phyloP scores from a whole-genome alignment of 1,140 invertebrate species.

The Nasonia giraulti region DNA sequence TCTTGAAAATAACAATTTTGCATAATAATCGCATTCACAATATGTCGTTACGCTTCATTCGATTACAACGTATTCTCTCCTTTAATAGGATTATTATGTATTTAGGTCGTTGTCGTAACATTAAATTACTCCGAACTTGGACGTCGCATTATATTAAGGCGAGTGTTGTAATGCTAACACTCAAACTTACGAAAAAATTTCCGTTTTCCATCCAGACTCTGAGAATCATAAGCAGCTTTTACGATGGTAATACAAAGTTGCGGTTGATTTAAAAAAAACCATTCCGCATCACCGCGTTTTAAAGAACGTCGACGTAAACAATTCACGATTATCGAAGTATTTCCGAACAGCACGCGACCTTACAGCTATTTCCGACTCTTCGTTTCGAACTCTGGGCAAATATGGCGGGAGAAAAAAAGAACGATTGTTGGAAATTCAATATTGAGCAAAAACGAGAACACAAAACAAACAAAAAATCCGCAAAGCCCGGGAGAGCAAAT shows the following conservation, averaged over 20 bases:
- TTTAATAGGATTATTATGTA: constrained; percentile 46
- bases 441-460: not conserved
- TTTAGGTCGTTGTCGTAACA: constrained; percentile 41
- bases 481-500: not conserved
- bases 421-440: constrained; percentile 20
- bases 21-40: constrained; percentile 36
- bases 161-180: not conserved
- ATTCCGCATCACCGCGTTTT: not conserved
- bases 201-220: not conserved
- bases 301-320: not conserved
- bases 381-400: not conserved
- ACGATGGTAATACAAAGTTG: not conserved
- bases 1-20: constrained; percentile 23
- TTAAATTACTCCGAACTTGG: constrained; percentile 16
- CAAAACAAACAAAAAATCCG: constrained; percentile 6
- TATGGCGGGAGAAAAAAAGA: not conserved
- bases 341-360: too few relatives aligned
- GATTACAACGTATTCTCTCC: constrained; percentile 40
- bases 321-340: not conserved
- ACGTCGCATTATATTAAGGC: not conserved
- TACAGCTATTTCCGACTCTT: too few relatives aligned
- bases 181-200: constrained; percentile 12
- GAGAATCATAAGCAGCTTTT: not conserved
- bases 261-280: not conserved
- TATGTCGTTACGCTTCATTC: constrained; percentile 34